Conservation (phyloP, 2,888 invertebrate species). For the Drosophila monieri region DNA sequence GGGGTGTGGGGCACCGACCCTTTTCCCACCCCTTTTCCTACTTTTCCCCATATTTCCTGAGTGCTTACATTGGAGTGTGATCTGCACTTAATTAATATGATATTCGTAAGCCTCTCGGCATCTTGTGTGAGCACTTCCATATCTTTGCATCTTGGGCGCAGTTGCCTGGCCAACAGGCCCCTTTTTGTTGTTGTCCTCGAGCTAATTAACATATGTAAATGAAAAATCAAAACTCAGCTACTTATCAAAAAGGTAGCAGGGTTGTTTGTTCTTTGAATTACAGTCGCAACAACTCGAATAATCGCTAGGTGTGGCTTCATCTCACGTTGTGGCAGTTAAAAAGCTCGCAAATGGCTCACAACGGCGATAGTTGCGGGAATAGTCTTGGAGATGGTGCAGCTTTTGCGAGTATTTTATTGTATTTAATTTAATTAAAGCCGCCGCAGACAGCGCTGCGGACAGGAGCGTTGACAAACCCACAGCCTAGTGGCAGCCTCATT, state of each 20-base stretch:
- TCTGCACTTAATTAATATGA: conserved; percentile 61
- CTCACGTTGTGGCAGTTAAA: conserved; percentile 72
- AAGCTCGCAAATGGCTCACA: conserved; percentile 27
- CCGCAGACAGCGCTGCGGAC: conserved; percentile 26
- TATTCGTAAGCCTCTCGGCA: conserved; percentile 51
- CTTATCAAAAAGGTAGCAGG: conserved; percentile 27
- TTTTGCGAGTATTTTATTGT: conserved; percentile 16
- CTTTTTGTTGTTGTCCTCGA: conserved; percentile 55
- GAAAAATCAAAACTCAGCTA: conserved; percentile 71
- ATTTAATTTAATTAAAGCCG: conserved; percentile 45
- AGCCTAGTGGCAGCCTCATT: conserved; percentile 46
- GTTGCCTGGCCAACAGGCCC: conserved; percentile 50
- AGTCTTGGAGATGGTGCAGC: conserved; percentile 8
- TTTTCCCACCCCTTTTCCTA: not conserved
- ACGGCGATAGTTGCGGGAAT: conserved; percentile 16
- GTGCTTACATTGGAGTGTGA: conserved; percentile 59
- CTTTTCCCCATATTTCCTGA: conserved; percentile 37
- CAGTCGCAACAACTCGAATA: conserved; percentile 35
- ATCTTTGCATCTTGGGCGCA: conserved; percentile 18
- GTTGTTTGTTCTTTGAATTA: conserved; percentile 24
- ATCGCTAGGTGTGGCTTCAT: conserved; percentile 49
- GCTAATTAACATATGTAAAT: conserved; percentile 75
- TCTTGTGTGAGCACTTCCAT: conserved; percentile 40
- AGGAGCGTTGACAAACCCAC: conserved; percentile 40
- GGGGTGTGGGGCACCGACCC: not conserved